Evolutionary conservation across 92 coral and sea anemone species (phyloP), one percentile per base, ranked within the genome.

Genomic region (Heteractis magnifica): DNA sequence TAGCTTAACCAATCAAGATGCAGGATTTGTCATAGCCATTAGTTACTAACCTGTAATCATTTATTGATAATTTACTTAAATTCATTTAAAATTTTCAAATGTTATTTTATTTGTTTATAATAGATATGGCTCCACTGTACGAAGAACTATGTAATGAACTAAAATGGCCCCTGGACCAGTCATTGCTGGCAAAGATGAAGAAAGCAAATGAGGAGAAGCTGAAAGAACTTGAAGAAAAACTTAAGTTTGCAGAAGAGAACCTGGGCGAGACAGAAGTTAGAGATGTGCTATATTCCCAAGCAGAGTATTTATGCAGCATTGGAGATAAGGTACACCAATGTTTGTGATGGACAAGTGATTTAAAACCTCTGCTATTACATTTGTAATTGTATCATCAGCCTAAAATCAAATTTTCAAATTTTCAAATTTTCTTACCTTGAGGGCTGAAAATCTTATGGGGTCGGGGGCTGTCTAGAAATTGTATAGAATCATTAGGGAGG

Each of bases 71-170:
- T 26, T 26, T 26, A 26, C 26, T 26, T 26, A 26, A 0, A 26
- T 26, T 26, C 1, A 26, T 26, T 59, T 10, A 12, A n/a, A n/a
- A 4, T 10, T 59, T 11, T n/a, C 65, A 10, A 10, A 4, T 59
- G 5, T 10, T 10, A n/a, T 59, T 59, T 88, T 65, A 16, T 20
- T 23, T 64, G 55, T 21, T 52, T 12, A 18, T 23, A 62, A 18
- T 79, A 96, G 99, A 96, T 71, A 96, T 96, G 99, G 98, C 98
- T 6, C 93, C 93, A 8, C 88, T 94, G 71, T 96, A 96, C 90
- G 98, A 96, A 77, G 99, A 96, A 74, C 81, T 96, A 1, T 96
- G 99, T 78, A 64, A 92, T 21, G 99, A 96, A 34, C 80, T 96
- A 5, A 94, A 93, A 51, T 96, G 99, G 99, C 65, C 95, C 44